Evolutionary conservation across 2,113 vertebrate genomes (phyloP), one percentile per base, ranked within the genome.

Genomic region (Cynocephalus volans): DNA sequence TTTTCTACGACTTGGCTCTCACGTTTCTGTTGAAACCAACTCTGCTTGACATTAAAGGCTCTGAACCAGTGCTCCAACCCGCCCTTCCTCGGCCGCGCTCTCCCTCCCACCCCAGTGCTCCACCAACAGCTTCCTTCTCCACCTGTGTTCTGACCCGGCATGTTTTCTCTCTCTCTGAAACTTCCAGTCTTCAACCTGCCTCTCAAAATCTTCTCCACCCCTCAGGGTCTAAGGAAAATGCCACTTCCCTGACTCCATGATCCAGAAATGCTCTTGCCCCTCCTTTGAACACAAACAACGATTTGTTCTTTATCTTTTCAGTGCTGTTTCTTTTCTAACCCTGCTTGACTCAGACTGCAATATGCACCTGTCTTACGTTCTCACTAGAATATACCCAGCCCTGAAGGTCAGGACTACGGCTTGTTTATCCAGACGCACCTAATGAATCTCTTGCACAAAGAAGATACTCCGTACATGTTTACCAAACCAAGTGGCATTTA

Each of bases 31-130:
- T 65, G n/a, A 56, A 50, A 33, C 48, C 36, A 12, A 33, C 62
- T 58, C 12, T 54, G 10, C 56, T 18, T 36, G 28, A 48, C 52
- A 17, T 18, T 26, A 3, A 15, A 84, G 23, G 2, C 50, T 77
- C 82, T 60, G 82, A 85, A 52, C 19, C 58, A 65, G 45, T 5
- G n/a, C 28, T 64, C 45, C 26, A 67, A 41, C 31, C 19, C 54
- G 56, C 28, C 33, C 14, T 50, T 19, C 52, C 41, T 45, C 3
- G 1, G 28, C 73, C 0, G 1, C 10, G 24, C 41, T 33, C 45
- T 1, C 5, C 41, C 6, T 8, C 13, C 41, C 8, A 1, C 31
- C 31, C 26, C 28, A 15, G 64, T 10, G 6, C 0, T 2, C 13
- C 31, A 12, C n/a, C 33, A 26, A 6, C 2, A 62, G 31, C 65